Evolutionary conservation across 1,140 invertebrate species (phyloP), one percentile per base, ranked within the genome.

Genomic region (Zaprionus davidi): DNA sequence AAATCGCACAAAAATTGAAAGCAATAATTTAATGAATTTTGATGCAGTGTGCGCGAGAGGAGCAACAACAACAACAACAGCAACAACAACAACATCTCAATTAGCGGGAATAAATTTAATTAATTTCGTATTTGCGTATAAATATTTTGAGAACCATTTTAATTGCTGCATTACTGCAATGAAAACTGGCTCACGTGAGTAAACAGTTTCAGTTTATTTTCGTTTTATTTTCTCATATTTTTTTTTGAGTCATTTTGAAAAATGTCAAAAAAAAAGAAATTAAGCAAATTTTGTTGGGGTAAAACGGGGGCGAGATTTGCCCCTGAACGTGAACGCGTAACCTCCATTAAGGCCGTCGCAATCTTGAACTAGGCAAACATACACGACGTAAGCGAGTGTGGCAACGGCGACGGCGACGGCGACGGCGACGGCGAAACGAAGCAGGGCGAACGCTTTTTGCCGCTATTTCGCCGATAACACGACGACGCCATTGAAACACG

Each of bases 241-340:
- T 11, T 15, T 46, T 20, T 46, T 46, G 5, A n/a, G 7, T n/a
- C 5, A n/a, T n/a, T 34, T 34, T 15, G 6, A 41, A 41, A 44
- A 44, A n/a, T 41, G 5, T n/a, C 15, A 17, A n/a, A 44, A 44
- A n/a, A n/a, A 15, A 44, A 44, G 2, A 15, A 41, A 28, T 49
- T 63, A 22, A n/a, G 12, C 7, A 46, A 53, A 62, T 73, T 67
- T 71, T 75, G 73, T 78, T 44, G 63, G 65, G 11, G 44, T 12
- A 20, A 34, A 20, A 31, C 28, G 34, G 28, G 38, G 46, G 58
- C 24, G 57, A 63, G 71, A 68, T 68, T 64, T 86, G 81, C 78
- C 83, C 83, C 77, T 87, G 83, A 87, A 87, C 87, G 84, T 91
- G 88, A 91, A 91, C 83, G 87, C 86, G 69, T 91, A 91, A 90